A percentile compares a stretch with the other conserved stretches of the same genome.
phyloP scores from a whole-genome alignment of 1,140 invertebrate species.

The Zaprionus camerounensis region DNA sequence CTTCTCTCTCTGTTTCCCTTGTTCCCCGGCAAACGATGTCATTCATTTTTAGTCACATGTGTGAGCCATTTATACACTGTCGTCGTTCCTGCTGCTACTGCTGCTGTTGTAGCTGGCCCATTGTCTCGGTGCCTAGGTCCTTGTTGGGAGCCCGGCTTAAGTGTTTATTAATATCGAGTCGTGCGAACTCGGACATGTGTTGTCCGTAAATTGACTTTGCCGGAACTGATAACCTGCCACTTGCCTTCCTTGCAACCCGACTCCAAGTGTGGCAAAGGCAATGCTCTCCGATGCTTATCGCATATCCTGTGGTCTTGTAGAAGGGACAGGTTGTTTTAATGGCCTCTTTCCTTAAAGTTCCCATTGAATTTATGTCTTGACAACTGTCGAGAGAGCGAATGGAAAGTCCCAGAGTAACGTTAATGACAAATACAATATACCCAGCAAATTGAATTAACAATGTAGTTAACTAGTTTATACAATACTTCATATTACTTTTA shows the following conservation, averaged over 20 bases:
- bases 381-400: not conserved
- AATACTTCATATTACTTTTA: no score
- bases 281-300: not conserved
- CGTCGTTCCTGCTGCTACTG: not conserved
- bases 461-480: no score
- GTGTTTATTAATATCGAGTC: constrained; percentile 71
- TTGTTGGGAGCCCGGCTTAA: constrained; percentile 35
- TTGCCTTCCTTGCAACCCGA: not conserved
- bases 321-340: not conserved
- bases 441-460: no score
- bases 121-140: not conserved
- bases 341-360: not conserved
- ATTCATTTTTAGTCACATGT: constrained; percentile 62
- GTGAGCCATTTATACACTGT: constrained; percentile 46
- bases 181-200: constrained; percentile 67
- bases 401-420: no score
- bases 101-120: not conserved
- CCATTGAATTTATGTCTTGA: not conserved
- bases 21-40: constrained; percentile 55
- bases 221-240: constrained; percentile 49
- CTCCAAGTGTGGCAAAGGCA: not conserved
- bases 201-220: constrained; percentile 65
- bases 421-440: no score
- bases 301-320: not conserved
- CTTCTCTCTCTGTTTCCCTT: not conserved